Percentiles rank a stretch among this genome's conserved stretches.
Evolutionary conservation across 2,888 invertebrate genomes (phyloP).

Genomic region (Horisme vitalbata): DNA sequence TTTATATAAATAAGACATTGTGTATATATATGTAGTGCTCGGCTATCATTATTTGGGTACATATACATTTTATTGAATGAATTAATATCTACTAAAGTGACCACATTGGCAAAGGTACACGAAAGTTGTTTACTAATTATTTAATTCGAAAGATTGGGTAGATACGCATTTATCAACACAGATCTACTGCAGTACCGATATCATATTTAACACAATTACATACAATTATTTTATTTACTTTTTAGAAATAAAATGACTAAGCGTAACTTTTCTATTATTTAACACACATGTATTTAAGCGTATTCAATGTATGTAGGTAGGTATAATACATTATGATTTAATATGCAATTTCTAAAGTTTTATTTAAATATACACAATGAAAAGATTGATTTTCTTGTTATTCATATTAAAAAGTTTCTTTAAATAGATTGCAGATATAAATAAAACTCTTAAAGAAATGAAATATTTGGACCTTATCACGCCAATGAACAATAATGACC

Average conservation of each 20-base stretch:
- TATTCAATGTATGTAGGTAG: conserved; percentile 58
- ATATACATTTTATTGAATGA: conserved; percentile 35
- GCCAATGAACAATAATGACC: conserved; percentile 43
- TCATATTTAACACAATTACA: conserved; percentile 74
- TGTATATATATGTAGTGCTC: conserved; percentile 43
- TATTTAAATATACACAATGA: conserved; percentile 43
- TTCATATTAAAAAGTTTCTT: conserved; percentile 35
- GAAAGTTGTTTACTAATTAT: conserved; percentile 42
- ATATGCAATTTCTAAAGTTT: conserved; percentile 43
- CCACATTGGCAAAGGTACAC: conserved; percentile 49
- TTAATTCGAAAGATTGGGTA: conserved; percentile 69
- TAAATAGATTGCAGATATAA: conserved; percentile 53
- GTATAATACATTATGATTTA: conserved; percentile 49
- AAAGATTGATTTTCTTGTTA: conserved; percentile 28
- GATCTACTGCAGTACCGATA: conserved; percentile 79
- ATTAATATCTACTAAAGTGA: conserved; percentile 42
- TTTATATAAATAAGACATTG: conserved; percentile 42
- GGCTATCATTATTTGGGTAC: conserved; percentile 29
- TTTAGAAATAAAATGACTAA: conserved; percentile 74
- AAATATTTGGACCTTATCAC: conserved; percentile 57
- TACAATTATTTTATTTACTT: conserved; percentile 67
- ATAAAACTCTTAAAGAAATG: conserved; percentile 73
- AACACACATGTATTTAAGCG: conserved; percentile 79
- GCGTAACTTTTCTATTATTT: conserved; percentile 76
- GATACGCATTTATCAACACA: conserved; percentile 67